These are phyloP conservation scores for Leucopsar rothschildi DNA, from an alignment of 2,113 vertebrate species.

Conservation along the genomic window DNA sequence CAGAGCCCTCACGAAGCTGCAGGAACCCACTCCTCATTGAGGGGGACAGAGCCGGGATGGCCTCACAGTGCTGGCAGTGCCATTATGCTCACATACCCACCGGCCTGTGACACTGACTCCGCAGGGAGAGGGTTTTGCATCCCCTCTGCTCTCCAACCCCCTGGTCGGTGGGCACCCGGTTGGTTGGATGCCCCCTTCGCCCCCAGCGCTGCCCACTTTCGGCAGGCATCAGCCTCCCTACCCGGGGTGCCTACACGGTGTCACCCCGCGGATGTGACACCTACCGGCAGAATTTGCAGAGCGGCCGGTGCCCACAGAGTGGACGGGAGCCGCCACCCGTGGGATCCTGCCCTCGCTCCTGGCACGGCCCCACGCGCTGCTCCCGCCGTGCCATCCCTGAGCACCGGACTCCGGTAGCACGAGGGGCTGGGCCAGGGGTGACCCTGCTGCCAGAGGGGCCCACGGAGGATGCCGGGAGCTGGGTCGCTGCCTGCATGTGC, in stretches of 20 bases:
- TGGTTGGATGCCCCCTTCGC: accelerated
- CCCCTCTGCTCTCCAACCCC: neutral
- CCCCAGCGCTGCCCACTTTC: neutral
- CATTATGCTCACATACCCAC: accelerated
- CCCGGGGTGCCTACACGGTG: neutral
- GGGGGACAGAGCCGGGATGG: neutral
- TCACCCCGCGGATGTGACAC: neutral
- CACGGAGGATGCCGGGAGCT: neutral
- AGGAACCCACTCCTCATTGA: neutral
- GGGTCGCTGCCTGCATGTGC: neutral
- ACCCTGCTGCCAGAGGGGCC: neutral
- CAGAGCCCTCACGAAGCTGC: accelerated
- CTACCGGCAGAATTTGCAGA: accelerated
- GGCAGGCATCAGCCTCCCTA: neutral
- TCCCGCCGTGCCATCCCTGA: accelerated
- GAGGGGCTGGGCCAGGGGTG: accelerated
- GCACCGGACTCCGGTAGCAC: accelerated
- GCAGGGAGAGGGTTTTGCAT: neutral
- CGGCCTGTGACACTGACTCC: accelerated
- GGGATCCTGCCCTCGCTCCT: neutral
- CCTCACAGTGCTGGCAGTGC: neutral
- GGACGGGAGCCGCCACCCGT: neutral
- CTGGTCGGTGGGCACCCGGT: neutral
- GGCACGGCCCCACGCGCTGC: accelerated
- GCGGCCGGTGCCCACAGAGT: neutral